These are phyloP conservation scores for Cheirogaleus major DNA, from an alignment of 2,797 vertebrate species.

Conservation along the genomic window DNA sequence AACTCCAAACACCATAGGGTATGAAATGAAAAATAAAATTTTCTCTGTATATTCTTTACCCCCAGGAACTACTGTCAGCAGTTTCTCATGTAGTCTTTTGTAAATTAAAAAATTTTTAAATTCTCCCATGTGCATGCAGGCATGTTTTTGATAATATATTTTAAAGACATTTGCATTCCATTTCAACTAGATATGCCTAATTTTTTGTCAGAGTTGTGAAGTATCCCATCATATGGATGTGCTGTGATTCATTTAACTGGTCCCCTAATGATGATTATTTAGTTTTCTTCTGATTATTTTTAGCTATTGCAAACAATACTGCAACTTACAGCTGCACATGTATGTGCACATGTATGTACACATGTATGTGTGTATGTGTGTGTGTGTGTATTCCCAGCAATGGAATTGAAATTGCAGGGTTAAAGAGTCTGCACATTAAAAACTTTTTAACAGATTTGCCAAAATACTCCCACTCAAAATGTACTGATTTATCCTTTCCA, in stretches of 20 bases:
- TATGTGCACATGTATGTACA: neutral
- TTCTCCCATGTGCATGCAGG: neutral
- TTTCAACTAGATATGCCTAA: neutral
- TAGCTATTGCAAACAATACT: neutral
- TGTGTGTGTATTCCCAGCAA: neutral
- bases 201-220: neutral
- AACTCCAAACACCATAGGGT: neutral
- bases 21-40: neutral
- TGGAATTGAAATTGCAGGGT: neutral
- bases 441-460: neutral
- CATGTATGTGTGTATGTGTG: neutral
- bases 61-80: neutral
- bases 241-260: neutral
- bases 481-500: neutral
- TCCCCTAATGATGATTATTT: neutral
- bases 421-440: neutral
- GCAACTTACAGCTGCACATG: neutral
- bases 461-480: neutral
- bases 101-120: neutral
- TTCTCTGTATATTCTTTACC: neutral
- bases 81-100: slow-evolving; percentile 9
- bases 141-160: neutral
- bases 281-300: neutral
- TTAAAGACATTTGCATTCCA: neutral
- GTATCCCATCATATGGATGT: neutral